Base-by-base conservation (phyloP, 1,140 invertebrate genomes). In the Trichonephila inaurata region DNA sequence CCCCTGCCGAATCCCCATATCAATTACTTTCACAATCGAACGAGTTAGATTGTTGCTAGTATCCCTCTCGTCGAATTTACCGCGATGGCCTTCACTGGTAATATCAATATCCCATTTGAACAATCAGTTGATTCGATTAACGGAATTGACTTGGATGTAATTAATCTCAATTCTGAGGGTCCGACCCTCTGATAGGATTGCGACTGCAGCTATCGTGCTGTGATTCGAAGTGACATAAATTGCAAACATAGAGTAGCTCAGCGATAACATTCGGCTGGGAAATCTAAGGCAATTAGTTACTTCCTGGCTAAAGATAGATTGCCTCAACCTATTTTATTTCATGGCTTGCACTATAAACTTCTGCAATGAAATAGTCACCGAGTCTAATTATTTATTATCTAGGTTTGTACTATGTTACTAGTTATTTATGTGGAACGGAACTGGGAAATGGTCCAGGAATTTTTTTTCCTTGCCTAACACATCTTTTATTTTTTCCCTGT, bases 61-160 rank as follows among this genome's bases (percentile, higher is more conserved):
- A 33, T 24, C 33, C 33, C 16, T 28, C 72, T 77, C 72, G 72
- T 77, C 72, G 72, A 77, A 77, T 77, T 77, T 77, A 28, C 72
- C 72, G 19, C 72, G 72, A 77, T 77, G 72, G 72, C 72, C 33
- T 77, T 77, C 72, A 77, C 72, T 77, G 72, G 82, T 60, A 51
- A 58, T 87, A 87, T 87, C 60, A 87, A 87, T 87, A 62, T 85
- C 24, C 85, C 60, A 87, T 87, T 87, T 61, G 19, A 62, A 61
- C 60, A 87, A 87, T 87, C 85, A 64, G 85, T 28, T 87, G 85
- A 87, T 87, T 87, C n/a, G 85, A 64, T 87, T 87, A 87, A 64
- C 85, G 61, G 60, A 87, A 64, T 62, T 64, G 85, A 64, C 85
- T 87, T 58, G 21, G 51, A 85, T 44, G 82, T 51, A 85, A 85